Base-by-base conservation (phyloP, 2,797 vertebrate genomes). In the Acanthis flammea region DNA sequence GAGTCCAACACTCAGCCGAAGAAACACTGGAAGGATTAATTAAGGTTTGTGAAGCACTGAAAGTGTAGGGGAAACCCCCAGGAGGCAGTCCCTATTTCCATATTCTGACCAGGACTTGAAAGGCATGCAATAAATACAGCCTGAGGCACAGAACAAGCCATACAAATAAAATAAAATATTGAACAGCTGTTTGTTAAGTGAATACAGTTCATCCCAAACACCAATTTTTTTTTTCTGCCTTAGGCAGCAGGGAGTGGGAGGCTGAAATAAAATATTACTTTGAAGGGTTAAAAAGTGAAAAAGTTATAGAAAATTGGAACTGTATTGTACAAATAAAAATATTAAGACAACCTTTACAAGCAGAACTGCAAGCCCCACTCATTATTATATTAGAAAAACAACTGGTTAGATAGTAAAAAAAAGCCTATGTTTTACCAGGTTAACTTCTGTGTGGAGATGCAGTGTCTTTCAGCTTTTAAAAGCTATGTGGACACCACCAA, bases 131-230 rank as follows among this genome's bases (percentile, higher is more conserved):
- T 92, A 94, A 95, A 94, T 70, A 92, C 45, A 90, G 89, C 90
- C 88, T 1, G 2, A 48, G 89, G 87, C 91, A 78, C 37, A 81
- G 27, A 94, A 53, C 48, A 91, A 94, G 78, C 58, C 82, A 8
- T 50, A 71, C 0, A 0, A 92, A 92, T 75, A 91, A 91, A 92
- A 91, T 70, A 91, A 94, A 96, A 94, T 90, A 94, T 47, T 66
- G 85, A 96, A 68, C 85, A 96, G 87, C 76, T 95, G 92, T 75
- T 96, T 3, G 17, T 42, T 92, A 92, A 96, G 87, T 90, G 90
- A 96, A 91, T 90, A 90, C 73, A 55, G 19, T 27, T 75, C 73
- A 72, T n/a, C 73, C 62, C 76, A 66, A 35, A 57, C n/a, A 63
- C 39, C 41, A 63, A 86, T 78, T 77, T 94, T 84, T 39, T 37